Evolutionary conservation across 1,140 invertebrate genomes (phyloP), one percentile per base, ranked within the genome.

Genomic region (Colletes gigas): DNA sequence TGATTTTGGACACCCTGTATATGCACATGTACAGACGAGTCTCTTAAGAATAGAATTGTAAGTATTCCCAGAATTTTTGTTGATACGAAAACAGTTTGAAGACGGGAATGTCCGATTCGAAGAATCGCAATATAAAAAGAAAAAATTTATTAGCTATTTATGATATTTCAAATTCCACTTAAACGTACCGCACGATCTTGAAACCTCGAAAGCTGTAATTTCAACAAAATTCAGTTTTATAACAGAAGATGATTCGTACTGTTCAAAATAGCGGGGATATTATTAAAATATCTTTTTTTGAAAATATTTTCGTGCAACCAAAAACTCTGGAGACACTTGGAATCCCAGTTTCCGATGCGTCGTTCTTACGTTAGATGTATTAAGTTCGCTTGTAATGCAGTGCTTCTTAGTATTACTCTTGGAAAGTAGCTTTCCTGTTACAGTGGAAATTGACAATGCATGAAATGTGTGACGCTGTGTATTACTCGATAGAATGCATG

Each of bases 401-500:
- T 62, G 70, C 57, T 72, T 72, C 4, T 72, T 72, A 72, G 7
- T 60, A 47, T 47, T 2, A 50, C 57, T 67, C 50, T 67, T 67
- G n/a, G 17, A 67, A n/a, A 50, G 44, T 67, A 21, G 44, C 47
- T 69, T 47, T 44, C 14, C 30, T 21, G 0, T 62, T 72, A 10
- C 7, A 17, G 41, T 54, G 15, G 39, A 55, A 17, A 15, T 76
- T 30, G 15, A 30, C 19, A 57, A n/a, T 50, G 52, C 41, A 75
- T 75, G 44, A 47, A 39, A 41, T 10, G 17, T 78, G 47, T 50
- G 52, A 78, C 39, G 19, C n/a, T 30, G 47, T 78, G 59, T 50
- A 52, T 39, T 63, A 65, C 15, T 60, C 8, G n/a, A n/a, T 59
- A 30, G 54, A 39, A 21, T 59, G 78, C 71, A 80, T 80, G 62